Percentiles rank a stretch among this genome's conserved stretches.
These are phyloP conservation scores for Decapterus maruadsi DNA, from an alignment of 2,797 vertebrate genomes.

Conservation along the genomic window DNA sequence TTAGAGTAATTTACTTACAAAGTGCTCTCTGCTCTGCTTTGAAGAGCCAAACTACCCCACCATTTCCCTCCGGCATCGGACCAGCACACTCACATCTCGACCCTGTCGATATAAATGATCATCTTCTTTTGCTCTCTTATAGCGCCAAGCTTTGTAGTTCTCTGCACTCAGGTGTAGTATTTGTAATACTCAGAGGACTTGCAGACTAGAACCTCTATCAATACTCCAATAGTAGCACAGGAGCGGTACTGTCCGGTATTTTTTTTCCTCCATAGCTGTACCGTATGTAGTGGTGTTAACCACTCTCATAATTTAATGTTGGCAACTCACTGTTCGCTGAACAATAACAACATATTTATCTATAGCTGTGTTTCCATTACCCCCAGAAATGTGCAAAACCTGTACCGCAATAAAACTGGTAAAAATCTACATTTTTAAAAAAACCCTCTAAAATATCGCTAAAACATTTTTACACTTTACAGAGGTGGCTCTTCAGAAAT, in stretches of 20 bases:
- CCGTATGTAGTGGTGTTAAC: not conserved
- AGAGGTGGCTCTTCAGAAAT: too few species aligned
- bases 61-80: slow-evolving; percentile 56
- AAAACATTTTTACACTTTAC: too few species aligned
- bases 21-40: slow-evolving; percentile 66
- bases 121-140: slow-evolving; percentile 46
- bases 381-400: too few species aligned
- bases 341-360: not conserved
- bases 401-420: too few species aligned
- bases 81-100: slow-evolving; percentile 55
- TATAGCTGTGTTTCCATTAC: too few species aligned
- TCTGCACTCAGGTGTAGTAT: slow-evolving; percentile 52
- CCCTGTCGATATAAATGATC: slow-evolving; percentile 70
- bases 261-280: not conserved
- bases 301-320: not conserved
- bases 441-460: too few species aligned
- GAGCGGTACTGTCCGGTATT: not conserved
- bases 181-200: slow-evolving; percentile 37
- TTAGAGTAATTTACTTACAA: slow-evolving; percentile 77
- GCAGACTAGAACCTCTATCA: slow-evolving; percentile 39
- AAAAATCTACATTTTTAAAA: too few species aligned
- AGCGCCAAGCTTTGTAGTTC: slow-evolving; percentile 36
- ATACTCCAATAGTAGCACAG: slow-evolving; percentile 18
- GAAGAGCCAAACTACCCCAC: slow-evolving; percentile 57
- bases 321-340: not conserved